Evolutionary conservation across 2,797 vertebrate species (phyloP).

Genomic region (Cirrhinus mrigala): DNA sequence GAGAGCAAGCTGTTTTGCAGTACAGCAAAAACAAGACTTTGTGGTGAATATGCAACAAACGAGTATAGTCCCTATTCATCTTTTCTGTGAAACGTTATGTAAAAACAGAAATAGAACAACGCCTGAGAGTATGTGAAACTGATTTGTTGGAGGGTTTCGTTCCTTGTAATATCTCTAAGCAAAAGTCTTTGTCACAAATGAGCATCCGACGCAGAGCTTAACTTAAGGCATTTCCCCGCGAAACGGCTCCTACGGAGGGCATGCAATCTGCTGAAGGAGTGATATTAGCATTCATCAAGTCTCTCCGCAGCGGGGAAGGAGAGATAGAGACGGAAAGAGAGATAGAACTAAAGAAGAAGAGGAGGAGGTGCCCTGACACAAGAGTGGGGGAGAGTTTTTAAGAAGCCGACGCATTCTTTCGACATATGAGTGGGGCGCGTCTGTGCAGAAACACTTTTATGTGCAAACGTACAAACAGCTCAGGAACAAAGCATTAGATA

Average conservation of each 20-base stretch:
- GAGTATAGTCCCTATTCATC: conserved; percentile 22
- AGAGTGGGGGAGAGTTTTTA: conserved; percentile 25
- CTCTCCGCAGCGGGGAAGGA: conserved; percentile 55
- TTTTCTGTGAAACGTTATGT: background rate
- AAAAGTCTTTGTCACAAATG: conserved; percentile 33
- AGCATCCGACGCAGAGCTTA: conserved; percentile 30
- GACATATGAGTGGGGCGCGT: conserved; percentile 12
- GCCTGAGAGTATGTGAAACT: conserved; percentile 33
- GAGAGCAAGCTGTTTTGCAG: conserved; percentile 16
- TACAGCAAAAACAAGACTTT: conserved; percentile 41
- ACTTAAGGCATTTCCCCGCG: conserved; percentile 41
- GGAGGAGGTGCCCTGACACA: conserved; percentile 53
- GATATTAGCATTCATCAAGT: conserved; percentile 52
- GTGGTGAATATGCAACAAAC: conserved; percentile 30
- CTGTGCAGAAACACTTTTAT: conserved; percentile 26
- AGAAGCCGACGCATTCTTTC: conserved; percentile 20
- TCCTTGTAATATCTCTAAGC: conserved; percentile 22
- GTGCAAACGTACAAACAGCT: conserved; percentile 13
- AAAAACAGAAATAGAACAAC: conserved; percentile 35
- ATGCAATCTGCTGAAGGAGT: conserved; percentile 47
- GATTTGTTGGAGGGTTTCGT: conserved; percentile 28
- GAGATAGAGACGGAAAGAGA: conserved; percentile 65
- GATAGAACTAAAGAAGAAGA: conserved; percentile 63
- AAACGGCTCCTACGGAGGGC: conserved; percentile 22
- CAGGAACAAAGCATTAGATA: background rate